phyloP scores from a whole-genome alignment of 2,888 invertebrate genomes.

The Crematogaster levior region DNA sequence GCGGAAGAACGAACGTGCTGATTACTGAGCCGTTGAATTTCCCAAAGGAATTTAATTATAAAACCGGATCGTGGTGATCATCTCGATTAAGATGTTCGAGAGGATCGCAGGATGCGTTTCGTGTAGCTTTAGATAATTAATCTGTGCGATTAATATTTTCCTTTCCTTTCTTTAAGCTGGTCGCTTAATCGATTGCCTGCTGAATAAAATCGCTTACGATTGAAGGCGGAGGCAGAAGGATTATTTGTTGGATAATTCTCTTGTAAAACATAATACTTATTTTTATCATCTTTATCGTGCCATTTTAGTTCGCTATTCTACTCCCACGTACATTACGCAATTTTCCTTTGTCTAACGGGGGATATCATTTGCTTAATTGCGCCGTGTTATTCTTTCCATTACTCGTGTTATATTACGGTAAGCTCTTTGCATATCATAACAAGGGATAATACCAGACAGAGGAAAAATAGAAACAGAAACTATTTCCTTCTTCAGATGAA shows the following conservation, averaged over 20 bases:
- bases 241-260: neutral
- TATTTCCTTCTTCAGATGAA: neutral
- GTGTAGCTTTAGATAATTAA: slow-evolving; percentile 16
- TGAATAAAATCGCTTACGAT: neutral
- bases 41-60: slow-evolving; percentile 67
- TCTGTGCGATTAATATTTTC: neutral
- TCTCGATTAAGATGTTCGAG: slow-evolving; percentile 49
- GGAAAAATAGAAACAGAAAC: neutral
- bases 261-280: slow-evolving; percentile 10
- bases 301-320: neutral
- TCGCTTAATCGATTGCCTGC: neutral
- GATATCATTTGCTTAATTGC: slow-evolving; percentile 39
- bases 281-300: neutral
- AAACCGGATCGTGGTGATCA: slow-evolving; percentile 33
- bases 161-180: neutral
- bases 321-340: neutral
- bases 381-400: slow-evolving; percentile 33
- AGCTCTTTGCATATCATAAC: slow-evolving; percentile 11
- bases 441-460: neutral
- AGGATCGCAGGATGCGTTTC: slow-evolving; percentile 19
- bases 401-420: slow-evolving; percentile 31
- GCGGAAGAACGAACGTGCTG: slow-evolving; percentile 3
- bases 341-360: slow-evolving; percentile 24
- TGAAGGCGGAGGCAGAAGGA: neutral
- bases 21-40: slow-evolving; percentile 43